These are phyloP conservation scores for Cancer borealis DNA, from an alignment of 2,888 invertebrate species.

Conservation along the genomic window DNA sequence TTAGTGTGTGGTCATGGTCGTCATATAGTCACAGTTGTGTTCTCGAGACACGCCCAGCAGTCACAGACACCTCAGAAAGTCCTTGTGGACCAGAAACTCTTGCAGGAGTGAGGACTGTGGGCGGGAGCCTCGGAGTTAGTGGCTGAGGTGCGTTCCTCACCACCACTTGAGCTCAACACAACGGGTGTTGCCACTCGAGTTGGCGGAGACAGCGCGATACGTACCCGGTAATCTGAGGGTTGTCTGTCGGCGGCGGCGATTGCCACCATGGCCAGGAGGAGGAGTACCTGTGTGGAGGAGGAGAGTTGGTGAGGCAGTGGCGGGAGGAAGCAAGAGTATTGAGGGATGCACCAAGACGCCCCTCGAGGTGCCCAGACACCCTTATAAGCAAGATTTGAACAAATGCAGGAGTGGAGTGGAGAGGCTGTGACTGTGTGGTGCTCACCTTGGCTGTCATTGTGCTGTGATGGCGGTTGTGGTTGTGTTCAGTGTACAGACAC, in stretches of 20 bases:
- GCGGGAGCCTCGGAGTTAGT: not conserved
- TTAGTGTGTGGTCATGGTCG: not conserved
- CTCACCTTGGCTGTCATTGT: not conserved
- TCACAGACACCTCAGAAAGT: not conserved
- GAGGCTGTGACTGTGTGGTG: not conserved
- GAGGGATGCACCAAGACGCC: not conserved
- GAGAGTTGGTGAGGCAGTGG: not conserved
- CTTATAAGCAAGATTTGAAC: not conserved
- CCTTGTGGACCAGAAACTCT: not conserved
- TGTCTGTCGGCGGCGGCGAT: not conserved
- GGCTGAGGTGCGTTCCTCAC: not conserved
- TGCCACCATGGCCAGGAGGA: slow-evolving; percentile 5
- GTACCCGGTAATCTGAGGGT: not conserved
- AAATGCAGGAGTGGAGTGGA: not conserved
- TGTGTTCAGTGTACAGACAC: too few relatives aligned
- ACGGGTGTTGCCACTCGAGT: not conserved
- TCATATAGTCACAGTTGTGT: not conserved
- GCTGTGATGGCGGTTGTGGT: not conserved
- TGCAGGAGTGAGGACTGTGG: not conserved
- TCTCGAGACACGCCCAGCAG: not conserved
- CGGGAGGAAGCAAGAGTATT: not conserved
- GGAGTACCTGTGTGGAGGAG: not conserved
- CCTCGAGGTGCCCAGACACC: not conserved
- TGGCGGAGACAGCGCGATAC: not conserved
- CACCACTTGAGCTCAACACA: not conserved